Percentiles rank a stretch among this genome's conserved stretches.
Conservation (phyloP, 2,113 vertebrate species). For the Epinephelus fuscoguttatus region DNA sequence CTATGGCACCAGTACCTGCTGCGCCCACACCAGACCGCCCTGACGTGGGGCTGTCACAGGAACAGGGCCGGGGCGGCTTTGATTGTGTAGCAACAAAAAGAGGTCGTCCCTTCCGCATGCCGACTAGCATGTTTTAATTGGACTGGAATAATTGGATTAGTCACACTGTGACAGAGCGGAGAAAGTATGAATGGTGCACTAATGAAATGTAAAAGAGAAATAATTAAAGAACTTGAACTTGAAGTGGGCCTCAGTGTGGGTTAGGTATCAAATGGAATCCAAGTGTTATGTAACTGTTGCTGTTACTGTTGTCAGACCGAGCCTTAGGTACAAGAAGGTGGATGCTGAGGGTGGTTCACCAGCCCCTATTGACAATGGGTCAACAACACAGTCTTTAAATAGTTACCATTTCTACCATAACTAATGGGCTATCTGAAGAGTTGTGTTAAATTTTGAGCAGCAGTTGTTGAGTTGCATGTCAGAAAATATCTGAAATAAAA, state of each 20-base stretch:
- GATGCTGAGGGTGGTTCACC: no score
- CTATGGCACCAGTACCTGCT: conserved; percentile 12
- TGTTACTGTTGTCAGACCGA: no score
- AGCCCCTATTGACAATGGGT: no score
- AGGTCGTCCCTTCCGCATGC: conserved; percentile 20
- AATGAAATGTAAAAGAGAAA: conserved; percentile 9
- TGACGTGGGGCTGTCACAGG: neutral
- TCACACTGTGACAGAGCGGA: conserved; percentile 16
- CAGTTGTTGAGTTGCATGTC: no score
- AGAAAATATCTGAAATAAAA: no score
- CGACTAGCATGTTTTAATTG: conserved; percentile 28
- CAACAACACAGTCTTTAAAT: no score
- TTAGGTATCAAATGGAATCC: no score
- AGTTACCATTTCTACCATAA: no score
- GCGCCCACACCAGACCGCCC: neutral
- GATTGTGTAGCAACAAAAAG: conserved; percentile 36
- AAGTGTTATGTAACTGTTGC: neutral
- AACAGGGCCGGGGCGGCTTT: neutral
- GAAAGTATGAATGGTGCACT: neutral
- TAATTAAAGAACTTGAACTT: no score
- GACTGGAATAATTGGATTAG: neutral
- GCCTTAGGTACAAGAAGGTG: no score
- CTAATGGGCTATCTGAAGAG: no score
- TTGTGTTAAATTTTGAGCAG: no score
- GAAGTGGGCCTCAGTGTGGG: neutral